phyloP scores from a whole-genome alignment of 2,888 invertebrate species.

The Griposia aprilina region DNA sequence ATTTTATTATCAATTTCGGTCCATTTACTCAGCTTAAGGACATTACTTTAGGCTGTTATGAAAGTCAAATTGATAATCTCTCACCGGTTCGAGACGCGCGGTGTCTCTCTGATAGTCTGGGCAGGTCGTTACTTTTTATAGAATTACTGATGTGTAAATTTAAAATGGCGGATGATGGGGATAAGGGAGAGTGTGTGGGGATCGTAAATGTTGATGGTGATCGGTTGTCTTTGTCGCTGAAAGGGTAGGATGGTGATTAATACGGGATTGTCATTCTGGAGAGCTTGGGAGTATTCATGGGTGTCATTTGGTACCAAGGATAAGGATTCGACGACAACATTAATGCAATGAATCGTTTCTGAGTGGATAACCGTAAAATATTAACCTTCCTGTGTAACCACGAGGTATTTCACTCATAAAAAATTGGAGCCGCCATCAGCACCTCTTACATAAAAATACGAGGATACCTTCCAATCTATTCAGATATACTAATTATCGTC shows the following conservation, averaged over 20 bases:
- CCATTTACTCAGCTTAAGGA: conserved; percentile 70
- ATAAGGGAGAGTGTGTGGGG: conserved; percentile 32
- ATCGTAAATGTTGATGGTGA: conserved; percentile 58
- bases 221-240: conserved; percentile 54
- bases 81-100: conserved; percentile 57
- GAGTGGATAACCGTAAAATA: too few species aligned
- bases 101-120: conserved; percentile 58
- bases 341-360: conserved; percentile 14
- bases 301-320: conserved; percentile 20
- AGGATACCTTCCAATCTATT: neutral
- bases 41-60: conserved; percentile 68
- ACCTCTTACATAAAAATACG: neutral
- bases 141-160: conserved; percentile 62
- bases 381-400: neutral
- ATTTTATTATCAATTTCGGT: conserved; percentile 70
- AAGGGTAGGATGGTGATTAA: conserved; percentile 56
- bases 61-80: conserved; percentile 71
- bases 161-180: conserved; percentile 43
- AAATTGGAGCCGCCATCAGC: neutral
- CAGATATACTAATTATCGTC: neutral
- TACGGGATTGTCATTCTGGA: conserved; percentile 27
- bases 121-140: conserved; percentile 64
- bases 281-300: conserved; percentile 20
- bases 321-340: conserved; percentile 16
- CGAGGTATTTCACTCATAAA: neutral